A percentile compares a stretch with the other conserved stretches of the same genome.
phyloP scores from a whole-genome alignment of 2,888 invertebrate genomes.

The Agonopterix heracliana region DNA sequence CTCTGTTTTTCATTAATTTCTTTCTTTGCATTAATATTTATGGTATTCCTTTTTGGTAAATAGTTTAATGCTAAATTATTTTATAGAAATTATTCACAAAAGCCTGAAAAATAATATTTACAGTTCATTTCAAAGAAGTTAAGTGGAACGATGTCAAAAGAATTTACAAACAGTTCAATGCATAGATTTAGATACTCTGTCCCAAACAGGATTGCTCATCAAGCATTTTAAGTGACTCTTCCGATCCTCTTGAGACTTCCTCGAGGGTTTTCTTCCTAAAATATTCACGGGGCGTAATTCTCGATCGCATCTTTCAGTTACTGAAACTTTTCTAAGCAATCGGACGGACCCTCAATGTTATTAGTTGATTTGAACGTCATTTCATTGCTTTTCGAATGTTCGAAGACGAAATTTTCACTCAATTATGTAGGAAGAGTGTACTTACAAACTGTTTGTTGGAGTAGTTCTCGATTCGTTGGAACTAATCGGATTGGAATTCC shows the following conservation, averaged over 20 bases:
- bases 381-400: constrained; percentile 8
- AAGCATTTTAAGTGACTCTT: constrained; percentile 60
- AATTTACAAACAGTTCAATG: too few relatives aligned
- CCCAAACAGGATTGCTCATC: constrained; percentile 56
- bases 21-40: constrained; percentile 11
- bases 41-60: constrained; percentile 6
- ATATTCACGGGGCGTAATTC: constrained; percentile 62
- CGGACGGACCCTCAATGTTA: constrained; percentile 21
- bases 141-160: too few relatives aligned
- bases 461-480: constrained; percentile 4
- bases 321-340: constrained; percentile 34
- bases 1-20: constrained; percentile 39
- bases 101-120: too few relatives aligned
- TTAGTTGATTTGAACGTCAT: constrained; percentile 32
- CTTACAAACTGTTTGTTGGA: constrained; percentile 8
- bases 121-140: too few relatives aligned
- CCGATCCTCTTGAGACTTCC: constrained; percentile 54
- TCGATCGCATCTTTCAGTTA: constrained; percentile 52
- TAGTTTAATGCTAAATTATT: neutral
- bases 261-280: constrained; percentile 48
- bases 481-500: constrained; percentile 8
- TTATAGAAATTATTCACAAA: too few relatives aligned
- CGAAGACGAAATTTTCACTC: constrained; percentile 13
- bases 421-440: constrained; percentile 15
- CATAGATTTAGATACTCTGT: too few relatives aligned